These are phyloP conservation scores for Petaurus breviceps DNA, from an alignment of 2,113 vertebrate genomes.

Conservation along the genomic window DNA sequence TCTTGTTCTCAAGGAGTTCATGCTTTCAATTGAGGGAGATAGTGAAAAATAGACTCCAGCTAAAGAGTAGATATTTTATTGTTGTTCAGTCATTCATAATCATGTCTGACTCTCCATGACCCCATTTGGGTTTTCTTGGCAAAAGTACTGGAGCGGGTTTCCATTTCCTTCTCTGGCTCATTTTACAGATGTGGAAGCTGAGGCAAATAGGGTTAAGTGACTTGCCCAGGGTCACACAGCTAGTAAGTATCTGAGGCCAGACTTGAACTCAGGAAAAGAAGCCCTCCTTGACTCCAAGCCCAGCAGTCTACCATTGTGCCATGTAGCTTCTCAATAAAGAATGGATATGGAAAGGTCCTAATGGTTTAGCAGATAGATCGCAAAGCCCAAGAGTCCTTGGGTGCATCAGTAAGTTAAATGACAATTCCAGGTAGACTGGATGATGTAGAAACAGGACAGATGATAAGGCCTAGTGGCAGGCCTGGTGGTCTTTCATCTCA, in stretches of 20 bases:
- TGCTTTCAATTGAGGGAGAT: neutral
- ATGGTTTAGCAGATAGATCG: no score
- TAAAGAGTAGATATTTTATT: neutral
- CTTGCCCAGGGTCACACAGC: neutral
- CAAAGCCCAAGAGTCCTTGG: no score
- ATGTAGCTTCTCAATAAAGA: neutral
- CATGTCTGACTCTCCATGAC: neutral
- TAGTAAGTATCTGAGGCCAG: neutral
- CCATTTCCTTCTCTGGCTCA: neutral
- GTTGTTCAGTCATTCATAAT: neutral
- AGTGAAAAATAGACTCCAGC: neutral
- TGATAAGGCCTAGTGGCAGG: no score
- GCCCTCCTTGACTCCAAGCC: neutral
- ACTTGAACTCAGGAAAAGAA: neutral
- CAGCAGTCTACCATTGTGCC: neutral
- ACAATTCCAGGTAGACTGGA: no score
- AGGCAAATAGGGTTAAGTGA: neutral
- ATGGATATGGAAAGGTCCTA: no score
- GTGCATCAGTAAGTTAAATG: no score
- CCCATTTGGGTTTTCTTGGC: neutral
- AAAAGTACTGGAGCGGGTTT: neutral
- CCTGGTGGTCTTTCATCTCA: no score
- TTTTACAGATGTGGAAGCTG: neutral
- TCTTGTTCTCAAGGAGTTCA: no score
- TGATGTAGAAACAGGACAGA: no score